phyloP scores from a whole-genome alignment of 1,140 invertebrate genomes.

The Philotrypesis tridentata region DNA sequence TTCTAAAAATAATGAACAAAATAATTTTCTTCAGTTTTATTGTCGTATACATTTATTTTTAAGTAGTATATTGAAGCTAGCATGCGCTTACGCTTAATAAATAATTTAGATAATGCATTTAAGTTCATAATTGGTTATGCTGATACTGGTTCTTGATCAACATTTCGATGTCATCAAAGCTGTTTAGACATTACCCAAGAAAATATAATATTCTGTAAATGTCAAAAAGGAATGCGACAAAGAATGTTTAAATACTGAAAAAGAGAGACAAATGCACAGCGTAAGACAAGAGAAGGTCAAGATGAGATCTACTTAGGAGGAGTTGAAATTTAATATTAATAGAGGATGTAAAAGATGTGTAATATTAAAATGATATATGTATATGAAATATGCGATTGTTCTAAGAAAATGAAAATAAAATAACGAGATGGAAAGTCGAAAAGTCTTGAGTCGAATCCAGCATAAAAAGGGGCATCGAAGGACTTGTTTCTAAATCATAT shows the following conservation, averaged over 20 bases:
- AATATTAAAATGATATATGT: slow-evolving; percentile 50
- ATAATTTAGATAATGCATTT: not conserved
- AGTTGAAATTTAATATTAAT: slow-evolving; percentile 47
- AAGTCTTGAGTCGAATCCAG: slow-evolving; percentile 26
- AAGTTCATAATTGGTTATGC: not conserved
- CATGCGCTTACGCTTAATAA: not conserved
- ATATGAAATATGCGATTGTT: slow-evolving; percentile 48
- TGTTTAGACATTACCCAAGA: not conserved
- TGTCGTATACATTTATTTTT: not conserved
- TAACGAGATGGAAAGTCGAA: not conserved
- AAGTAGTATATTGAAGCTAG: no score
- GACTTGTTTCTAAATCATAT: slow-evolving; percentile 43
- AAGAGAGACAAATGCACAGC: slow-evolving; percentile 16
- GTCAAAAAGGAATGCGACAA: slow-evolving; percentile 21
- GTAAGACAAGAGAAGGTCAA: slow-evolving; percentile 1
- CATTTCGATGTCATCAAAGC: slow-evolving; percentile 19
- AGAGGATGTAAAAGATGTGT: slow-evolving; percentile 47
- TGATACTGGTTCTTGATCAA: slow-evolving; percentile 25
- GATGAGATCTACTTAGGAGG: not conserved
- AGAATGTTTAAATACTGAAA: slow-evolving; percentile 22
- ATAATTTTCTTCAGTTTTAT: not conserved
- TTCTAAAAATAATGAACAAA: not conserved
- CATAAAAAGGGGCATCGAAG: slow-evolving; percentile 1
- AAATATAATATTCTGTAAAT: slow-evolving; percentile 18
- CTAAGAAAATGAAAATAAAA: slow-evolving; percentile 37